Evolutionary conservation across 2,888 invertebrate species (phyloP).

Genomic region (Rhingia rostrata): DNA sequence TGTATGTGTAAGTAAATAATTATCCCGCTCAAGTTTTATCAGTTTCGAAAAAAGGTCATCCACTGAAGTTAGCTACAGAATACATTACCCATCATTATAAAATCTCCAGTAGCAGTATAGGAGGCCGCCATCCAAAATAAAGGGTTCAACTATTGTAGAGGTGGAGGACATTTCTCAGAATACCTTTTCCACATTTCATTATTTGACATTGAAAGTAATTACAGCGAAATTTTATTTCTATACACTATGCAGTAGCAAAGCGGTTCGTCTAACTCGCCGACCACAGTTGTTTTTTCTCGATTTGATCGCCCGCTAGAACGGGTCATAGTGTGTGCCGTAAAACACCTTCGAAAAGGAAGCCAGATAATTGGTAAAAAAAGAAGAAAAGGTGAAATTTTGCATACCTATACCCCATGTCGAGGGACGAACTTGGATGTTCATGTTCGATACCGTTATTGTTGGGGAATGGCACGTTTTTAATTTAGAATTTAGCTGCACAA

Average conservation of each 20-base stretch:
- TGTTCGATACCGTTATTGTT: slow-evolving; percentile 12
- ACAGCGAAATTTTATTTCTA: slow-evolving; percentile 63
- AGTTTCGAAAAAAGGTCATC: slow-evolving; percentile 33
- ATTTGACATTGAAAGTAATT: slow-evolving; percentile 70
- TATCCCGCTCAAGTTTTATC: slow-evolving; percentile 49
- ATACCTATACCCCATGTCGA: slow-evolving; percentile 15
- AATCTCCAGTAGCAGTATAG: not conserved
- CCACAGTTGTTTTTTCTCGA: slow-evolving; percentile 39
- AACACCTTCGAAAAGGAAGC: slow-evolving; percentile 30
- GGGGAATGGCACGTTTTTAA: slow-evolving; percentile 69
- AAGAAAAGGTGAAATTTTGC: slow-evolving; percentile 11
- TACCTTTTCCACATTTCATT: slow-evolving; percentile 58
- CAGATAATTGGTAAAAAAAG: slow-evolving; percentile 35
- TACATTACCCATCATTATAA: slow-evolving; percentile 61
- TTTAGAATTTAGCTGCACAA: slow-evolving; percentile 61
- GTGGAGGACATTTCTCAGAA: not conserved
- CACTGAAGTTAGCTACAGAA: slow-evolving; percentile 24
- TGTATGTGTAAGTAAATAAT: slow-evolving; percentile 58
- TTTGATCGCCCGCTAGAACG: slow-evolving; percentile 3
- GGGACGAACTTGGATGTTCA: slow-evolving; percentile 24
- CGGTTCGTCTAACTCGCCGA: slow-evolving; percentile 53
- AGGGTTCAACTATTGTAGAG: slow-evolving; percentile 36
- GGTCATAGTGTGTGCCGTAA: not conserved
- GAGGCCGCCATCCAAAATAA: not conserved
- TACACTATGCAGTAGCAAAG: slow-evolving; percentile 20